Base-by-base conservation (phyloP, 1,140 invertebrate genomes). In the Aporrectodea caliginosa region DNA sequence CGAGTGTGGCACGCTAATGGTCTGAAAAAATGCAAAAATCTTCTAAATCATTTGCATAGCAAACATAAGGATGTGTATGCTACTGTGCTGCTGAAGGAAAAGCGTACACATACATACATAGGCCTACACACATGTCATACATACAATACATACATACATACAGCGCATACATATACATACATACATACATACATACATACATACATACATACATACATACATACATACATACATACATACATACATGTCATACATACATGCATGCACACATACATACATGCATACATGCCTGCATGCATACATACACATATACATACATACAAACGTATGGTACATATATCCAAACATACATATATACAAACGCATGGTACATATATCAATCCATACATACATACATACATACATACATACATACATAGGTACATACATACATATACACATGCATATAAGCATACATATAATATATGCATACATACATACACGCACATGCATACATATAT, bases 221-320 rank as follows among this genome's bases (percentile, higher is more conserved):
- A 58, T 58, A 58, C 43, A 22, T 58, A 58, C 43, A 58, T 58
- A 58, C 43, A 22, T 58, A 58, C 43, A 22, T 58, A 58, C 43
- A 58, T 58, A 58, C 22, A 58, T 58, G 43, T n/a, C n/a, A n/a
- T n/a, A n/a, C 43, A 58, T 81, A 81, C 78, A 81, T 79, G 79
- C 78, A 81, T 81, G 75, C 77, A 81, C 75, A 81, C 77, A 79
- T 81, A 79, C 80, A 81, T 81, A 79, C 80, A 81, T 79, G 79
- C 73, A 81, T 81, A 81, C 78, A 81, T 81, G 79, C 73, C 79
- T 81, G 79, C 80, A 79, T 81, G 75, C 78, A 81, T 81, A 79
- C 80, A 79, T 79, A 81, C 80, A 79, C 75, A 79, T 69, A 79
- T 79, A 79, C 74, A 79, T 79, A 79, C 68, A 81, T 79, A 81